Evolutionary conservation across 2,888 invertebrate genomes (phyloP), one percentile per base, ranked within the genome.

Genomic region (Eledona agricola): DNA sequence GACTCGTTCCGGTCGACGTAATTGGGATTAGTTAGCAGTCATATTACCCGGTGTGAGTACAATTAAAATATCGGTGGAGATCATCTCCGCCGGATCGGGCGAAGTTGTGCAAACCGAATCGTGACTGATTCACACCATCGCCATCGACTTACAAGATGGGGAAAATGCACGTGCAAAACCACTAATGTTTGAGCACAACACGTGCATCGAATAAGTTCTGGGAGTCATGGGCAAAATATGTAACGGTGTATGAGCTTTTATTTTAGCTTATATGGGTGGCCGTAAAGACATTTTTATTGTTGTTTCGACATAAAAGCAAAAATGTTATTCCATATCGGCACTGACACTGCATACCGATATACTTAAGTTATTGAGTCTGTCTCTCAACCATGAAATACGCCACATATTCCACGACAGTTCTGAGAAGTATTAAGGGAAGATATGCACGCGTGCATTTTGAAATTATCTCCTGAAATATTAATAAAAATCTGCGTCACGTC

Each of bases 31-130:
- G 59, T 67, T 65, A 67, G 65, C 64, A 63, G 65, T 64, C 64
- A 64, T 67, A 65, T 60, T 65, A 65, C n/a, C n/a, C n/a, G n/a
- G 60, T 61, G 63, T 66, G 61, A 64, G 60, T 62, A 56, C 59
- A 64, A 64, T 64, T 64, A 64, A 64, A 64, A 64, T 55, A 55
- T 59, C 64, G 55, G 63, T 64, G 62, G 55, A 9, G 11, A 4
- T 9, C 3, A 25, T 7, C 7, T 9, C n/a, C n/a, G 7, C 22
- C 7, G 11, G 11, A 11, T 25, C 25, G 25, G 9, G 25, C n/a
- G n/a, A 9, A 25, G n/a, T 9, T 3, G 11, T 7, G 22, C 22
- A 22, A 22, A n/a, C 22, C 7, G 11, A 25, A 11, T 25, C 25
- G 25, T 25, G 25, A 25, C 25, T 25, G 11, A 25, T 25, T 25